Evolutionary conservation across 1,140 invertebrate genomes (phyloP).

Genomic region (Tigriopus japonicus): DNA sequence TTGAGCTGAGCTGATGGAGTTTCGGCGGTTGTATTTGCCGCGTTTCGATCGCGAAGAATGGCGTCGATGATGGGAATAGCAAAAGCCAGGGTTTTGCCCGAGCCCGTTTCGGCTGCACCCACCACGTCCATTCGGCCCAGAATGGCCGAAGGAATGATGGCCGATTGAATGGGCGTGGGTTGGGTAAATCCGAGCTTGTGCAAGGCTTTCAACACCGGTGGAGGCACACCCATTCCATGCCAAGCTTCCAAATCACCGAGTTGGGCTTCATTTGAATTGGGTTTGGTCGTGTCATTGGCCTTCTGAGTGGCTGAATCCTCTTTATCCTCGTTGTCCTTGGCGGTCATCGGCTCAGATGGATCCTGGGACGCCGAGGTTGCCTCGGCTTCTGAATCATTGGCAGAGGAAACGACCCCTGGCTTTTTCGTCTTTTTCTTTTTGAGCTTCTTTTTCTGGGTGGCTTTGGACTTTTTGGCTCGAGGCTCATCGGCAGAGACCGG

Average conservation of each 20-base stretch:
- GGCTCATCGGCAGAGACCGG: too few relatives aligned
- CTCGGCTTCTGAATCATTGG: too few relatives aligned
- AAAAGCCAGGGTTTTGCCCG: constrained; percentile 93
- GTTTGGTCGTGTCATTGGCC: too few relatives aligned
- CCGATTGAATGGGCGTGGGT: constrained; percentile 61
- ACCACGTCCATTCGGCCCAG: constrained; percentile 66
- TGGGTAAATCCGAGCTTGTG: constrained; percentile 48
- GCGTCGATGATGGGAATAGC: constrained; percentile 73
- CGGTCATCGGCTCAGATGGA: too few relatives aligned
- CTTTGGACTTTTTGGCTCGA: too few relatives aligned
- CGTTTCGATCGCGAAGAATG: constrained; percentile 42
- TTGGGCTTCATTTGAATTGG: not conserved
- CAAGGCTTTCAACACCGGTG: constrained; percentile 48
- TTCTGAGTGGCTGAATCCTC: too few relatives aligned
- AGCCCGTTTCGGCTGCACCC: constrained; percentile 91
- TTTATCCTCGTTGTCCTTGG: too few relatives aligned
- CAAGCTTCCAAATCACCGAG: constrained; percentile 32
- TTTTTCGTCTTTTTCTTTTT: too few relatives aligned
- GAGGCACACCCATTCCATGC: constrained; percentile 45
- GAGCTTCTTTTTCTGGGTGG: too few relatives aligned
- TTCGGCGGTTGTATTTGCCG: constrained; percentile 18
- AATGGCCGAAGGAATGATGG: constrained; percentile 63
- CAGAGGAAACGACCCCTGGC: too few relatives aligned
- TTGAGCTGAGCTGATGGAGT: constrained; percentile 40
- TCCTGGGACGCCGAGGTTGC: too few relatives aligned